These are phyloP conservation scores for Hippopotamus amphibius DNA, from an alignment of 2,113 vertebrate genomes.

Conservation along the genomic window DNA sequence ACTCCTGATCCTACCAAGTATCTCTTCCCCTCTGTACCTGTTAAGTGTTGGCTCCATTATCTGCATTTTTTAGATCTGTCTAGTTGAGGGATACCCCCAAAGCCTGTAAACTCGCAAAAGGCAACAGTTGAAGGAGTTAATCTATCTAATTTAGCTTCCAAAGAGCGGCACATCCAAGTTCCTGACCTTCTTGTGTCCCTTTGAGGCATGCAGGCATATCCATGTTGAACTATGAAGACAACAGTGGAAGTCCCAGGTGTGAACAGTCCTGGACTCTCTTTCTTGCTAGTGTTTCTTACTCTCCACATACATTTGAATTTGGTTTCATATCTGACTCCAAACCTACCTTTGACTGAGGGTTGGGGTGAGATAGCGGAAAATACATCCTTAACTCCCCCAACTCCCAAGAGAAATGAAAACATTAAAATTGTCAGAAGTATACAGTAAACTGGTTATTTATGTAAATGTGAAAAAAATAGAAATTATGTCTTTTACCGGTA, in stretches of 20 bases:
- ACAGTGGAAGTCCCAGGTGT: neutral
- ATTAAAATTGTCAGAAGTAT: neutral
- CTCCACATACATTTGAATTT: neutral
- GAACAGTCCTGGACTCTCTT: neutral
- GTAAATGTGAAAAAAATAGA: neutral
- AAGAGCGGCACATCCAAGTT: neutral
- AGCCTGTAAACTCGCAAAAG: slow-evolving; percentile 32
- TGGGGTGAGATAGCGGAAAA: neutral
- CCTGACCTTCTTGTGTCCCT: neutral
- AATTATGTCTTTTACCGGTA: neutral
- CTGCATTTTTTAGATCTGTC: neutral
- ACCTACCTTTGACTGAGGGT: neutral
- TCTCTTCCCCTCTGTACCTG: neutral
- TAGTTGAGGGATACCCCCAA: neutral
- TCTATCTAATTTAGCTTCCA: slow-evolving; percentile 6
- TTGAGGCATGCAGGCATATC: neutral
- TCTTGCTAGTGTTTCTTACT: neutral
- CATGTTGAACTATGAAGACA: neutral
- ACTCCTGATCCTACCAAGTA: neutral
- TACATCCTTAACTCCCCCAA: neutral
- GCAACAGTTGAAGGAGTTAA: neutral
- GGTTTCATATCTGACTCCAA: neutral
- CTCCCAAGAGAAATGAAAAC: neutral
- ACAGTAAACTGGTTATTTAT: neutral
- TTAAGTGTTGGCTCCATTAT: neutral